Evolutionary conservation across 2,113 vertebrate species (phyloP).

Genomic region (Trichomycterus rosablanca): DNA sequence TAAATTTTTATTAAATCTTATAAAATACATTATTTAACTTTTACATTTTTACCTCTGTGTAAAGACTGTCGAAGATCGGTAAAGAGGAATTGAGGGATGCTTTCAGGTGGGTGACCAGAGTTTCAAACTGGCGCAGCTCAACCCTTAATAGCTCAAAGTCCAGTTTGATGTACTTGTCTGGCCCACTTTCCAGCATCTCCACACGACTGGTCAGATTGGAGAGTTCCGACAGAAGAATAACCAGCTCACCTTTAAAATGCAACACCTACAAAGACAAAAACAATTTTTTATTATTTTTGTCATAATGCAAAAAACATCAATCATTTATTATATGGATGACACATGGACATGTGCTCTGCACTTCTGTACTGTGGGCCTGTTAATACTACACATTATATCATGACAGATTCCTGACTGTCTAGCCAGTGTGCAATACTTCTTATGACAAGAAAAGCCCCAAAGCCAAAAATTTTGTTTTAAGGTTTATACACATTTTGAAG

Average conservation of each 20-base stretch:
- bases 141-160: constrained; percentile 65
- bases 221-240: constrained; percentile 49
- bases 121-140: constrained; percentile 61
- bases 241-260: constrained; percentile 48
- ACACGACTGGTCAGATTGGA: constrained; percentile 43
- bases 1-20: too few relatives aligned
- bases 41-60: constrained; percentile 50
- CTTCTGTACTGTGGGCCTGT: too few relatives aligned
- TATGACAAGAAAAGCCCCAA: too few relatives aligned
- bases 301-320: too few relatives aligned
- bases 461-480: too few relatives aligned
- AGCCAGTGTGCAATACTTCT: too few relatives aligned
- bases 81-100: constrained; percentile 58
- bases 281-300: neutral
- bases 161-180: constrained; percentile 60
- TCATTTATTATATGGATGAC: too few relatives aligned
- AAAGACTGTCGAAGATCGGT: constrained; percentile 56
- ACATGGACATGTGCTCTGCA: too few relatives aligned
- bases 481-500: too few relatives aligned
- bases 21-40: neutral
- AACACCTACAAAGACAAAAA: constrained; percentile 40
- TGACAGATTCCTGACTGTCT: too few relatives aligned
- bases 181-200: constrained; percentile 45
- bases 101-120: constrained; percentile 59
- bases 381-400: too few relatives aligned